A percentile compares a stretch with the other conserved stretches of the same genome.
These are phyloP conservation scores for Xiphophorus maculatus DNA, from an alignment of 2,113 vertebrate species.

Conservation along the genomic window DNA sequence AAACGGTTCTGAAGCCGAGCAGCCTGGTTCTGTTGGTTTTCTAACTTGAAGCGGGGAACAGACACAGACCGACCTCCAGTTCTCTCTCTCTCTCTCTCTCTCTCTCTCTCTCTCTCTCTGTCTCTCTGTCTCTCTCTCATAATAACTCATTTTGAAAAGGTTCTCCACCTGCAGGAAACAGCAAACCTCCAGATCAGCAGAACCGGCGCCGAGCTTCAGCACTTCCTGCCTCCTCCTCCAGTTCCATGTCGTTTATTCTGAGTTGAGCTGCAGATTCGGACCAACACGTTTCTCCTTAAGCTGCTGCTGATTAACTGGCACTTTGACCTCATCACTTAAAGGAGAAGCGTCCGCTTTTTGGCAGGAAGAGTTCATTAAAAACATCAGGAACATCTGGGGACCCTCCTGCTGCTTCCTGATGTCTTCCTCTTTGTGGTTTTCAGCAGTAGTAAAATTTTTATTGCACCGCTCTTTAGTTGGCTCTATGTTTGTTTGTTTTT, in stretches of 20 bases:
- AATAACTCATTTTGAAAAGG: slow-evolving; percentile 24
- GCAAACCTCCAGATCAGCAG: slow-evolving; percentile 35
- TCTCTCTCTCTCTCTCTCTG: no score
- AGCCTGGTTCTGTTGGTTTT: neutral
- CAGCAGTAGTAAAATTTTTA: no score
- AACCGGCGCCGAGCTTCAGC: slow-evolving; percentile 7
- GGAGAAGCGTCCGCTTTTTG: neutral
- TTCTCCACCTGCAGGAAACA: slow-evolving; percentile 3
- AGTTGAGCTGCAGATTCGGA: neutral
- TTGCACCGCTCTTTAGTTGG: no score
- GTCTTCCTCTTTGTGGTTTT: no score
- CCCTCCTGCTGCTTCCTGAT: no score
- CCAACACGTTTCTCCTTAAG: neutral
- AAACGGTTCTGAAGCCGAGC: neutral
- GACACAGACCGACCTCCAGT: slow-evolving; percentile 1
- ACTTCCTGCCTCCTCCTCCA: neutral
- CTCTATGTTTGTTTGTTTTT: no score
- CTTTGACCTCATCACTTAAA: neutral
- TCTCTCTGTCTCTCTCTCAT: neutral
- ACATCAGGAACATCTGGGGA: neutral
- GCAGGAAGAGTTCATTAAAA: neutral
- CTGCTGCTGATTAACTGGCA: neutral
- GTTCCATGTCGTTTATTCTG: neutral
- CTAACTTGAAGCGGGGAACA: no score
- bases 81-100: neutral